Conservation (phyloP, 2,888 invertebrate genomes). For the Zygogramma bicolorata region DNA sequence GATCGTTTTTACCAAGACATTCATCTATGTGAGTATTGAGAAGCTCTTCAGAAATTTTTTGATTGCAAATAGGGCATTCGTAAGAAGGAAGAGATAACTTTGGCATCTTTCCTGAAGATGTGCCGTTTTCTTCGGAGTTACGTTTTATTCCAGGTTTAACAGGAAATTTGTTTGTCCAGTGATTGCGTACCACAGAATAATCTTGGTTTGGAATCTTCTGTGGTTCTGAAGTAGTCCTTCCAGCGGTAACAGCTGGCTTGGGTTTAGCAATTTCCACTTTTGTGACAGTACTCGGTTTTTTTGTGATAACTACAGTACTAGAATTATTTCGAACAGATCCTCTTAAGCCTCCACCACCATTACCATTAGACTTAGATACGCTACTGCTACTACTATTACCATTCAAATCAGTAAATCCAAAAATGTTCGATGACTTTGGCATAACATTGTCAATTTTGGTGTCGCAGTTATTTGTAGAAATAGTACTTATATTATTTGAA, state of each 20-base stretch:
- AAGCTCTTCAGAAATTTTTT: conserved; percentile 46
- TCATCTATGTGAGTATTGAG: conserved; percentile 62
- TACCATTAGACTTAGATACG: conserved; percentile 13
- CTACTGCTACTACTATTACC: conserved; percentile 25
- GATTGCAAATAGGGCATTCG: conserved; percentile 65
- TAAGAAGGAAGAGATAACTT: conserved; percentile 29
- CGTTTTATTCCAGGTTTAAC: conserved; percentile 32
- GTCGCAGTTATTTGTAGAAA: conserved; percentile 31
- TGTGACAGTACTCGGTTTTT: conserved; percentile 37
- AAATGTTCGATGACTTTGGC: conserved; percentile 50
- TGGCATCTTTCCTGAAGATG: conserved; percentile 34
- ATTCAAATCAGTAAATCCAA: conserved; percentile 50
- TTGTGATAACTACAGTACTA: conserved; percentile 52
- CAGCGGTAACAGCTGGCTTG: background rate
- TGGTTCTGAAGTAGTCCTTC: background rate
- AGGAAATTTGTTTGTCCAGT: conserved; percentile 64
- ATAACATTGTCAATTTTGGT: conserved; percentile 44
- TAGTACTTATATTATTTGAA: conserved; percentile 34
- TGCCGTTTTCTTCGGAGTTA: conserved; percentile 10
- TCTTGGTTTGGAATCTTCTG: conserved; percentile 38
- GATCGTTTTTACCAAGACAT: conserved; percentile 45
- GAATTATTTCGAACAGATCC: conserved; percentile 62
- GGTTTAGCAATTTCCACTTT: background rate
- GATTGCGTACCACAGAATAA: conserved; percentile 61
- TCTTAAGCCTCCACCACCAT: conserved; percentile 29